phyloP scores from a whole-genome alignment of 2,888 invertebrate genomes.

The Tenthredo livida region DNA sequence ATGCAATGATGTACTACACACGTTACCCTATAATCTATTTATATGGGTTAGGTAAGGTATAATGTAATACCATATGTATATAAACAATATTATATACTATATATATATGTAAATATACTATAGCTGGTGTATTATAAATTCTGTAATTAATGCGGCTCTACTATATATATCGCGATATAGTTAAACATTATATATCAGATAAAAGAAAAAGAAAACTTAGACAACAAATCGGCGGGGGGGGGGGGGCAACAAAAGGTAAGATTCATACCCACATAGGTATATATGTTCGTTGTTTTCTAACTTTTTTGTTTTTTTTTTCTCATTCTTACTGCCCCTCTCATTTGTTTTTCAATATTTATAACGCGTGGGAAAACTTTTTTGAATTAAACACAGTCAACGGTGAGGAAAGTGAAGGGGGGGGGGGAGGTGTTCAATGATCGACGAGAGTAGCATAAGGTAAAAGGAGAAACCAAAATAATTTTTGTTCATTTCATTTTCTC shows the following conservation, averaged over 20 bases:
- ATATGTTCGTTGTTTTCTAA: not conserved
- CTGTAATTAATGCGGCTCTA: too few species aligned
- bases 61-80: not conserved
- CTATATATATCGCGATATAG: too few species aligned
- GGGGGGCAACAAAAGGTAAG: too few species aligned
- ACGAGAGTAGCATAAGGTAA: not conserved
- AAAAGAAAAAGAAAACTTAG: too few species aligned
- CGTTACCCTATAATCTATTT: not conserved
- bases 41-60: not conserved
- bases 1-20: not conserved
- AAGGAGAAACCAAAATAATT: not conserved
- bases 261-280: too few species aligned
- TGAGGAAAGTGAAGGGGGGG: not conserved
- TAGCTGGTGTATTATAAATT: too few species aligned
- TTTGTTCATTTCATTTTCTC: not conserved
- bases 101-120: too few species aligned
- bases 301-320: not conserved
- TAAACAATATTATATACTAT: too few species aligned
- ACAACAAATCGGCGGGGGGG: too few species aligned
- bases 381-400: not conserved
- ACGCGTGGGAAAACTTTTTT: constrained; percentile 12
- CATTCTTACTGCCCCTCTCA: not conserved
- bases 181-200: too few species aligned
- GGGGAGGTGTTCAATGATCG: not conserved
- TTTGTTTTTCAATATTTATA: not conserved